phyloP scores from a whole-genome alignment of 2,888 invertebrate species.

The Oligia fasciuncula region DNA sequence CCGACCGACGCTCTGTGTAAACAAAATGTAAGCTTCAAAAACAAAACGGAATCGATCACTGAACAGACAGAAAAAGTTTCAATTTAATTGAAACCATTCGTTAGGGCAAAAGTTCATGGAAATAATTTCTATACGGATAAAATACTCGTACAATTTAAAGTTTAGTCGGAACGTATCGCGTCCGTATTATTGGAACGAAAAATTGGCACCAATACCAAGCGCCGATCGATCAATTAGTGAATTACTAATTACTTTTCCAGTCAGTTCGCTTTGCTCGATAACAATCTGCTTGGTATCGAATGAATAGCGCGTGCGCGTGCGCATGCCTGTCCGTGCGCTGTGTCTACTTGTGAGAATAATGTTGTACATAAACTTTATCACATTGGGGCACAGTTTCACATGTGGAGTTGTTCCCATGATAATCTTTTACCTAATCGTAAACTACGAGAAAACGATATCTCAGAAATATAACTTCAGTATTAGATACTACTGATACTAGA shows the following conservation, averaged over 20 bases:
- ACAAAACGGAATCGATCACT: slow-evolving; percentile 61
- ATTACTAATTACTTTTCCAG: not conserved
- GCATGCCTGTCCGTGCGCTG: not conserved
- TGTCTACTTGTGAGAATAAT: not conserved
- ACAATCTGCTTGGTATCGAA: not conserved
- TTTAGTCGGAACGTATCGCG: slow-evolving; percentile 28
- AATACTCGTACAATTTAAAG: slow-evolving; percentile 37
- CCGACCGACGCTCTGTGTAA: slow-evolving; percentile 40
- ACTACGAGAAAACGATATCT: not conserved
- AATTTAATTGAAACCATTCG: slow-evolving; percentile 65
- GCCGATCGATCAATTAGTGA: not conserved
- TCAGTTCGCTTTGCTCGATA: not conserved
- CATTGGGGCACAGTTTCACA: not conserved
- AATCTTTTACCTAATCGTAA: not conserved
- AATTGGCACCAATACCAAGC: slow-evolving; percentile 1
- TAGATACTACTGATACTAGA: no score
- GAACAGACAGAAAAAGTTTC: slow-evolving; percentile 59
- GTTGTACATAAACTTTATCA: not conserved
- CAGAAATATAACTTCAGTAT: not conserved
- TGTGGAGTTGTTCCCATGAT: not conserved
- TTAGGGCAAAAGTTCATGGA: slow-evolving; percentile 48
- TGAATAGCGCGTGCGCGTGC: no score
- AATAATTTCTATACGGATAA: slow-evolving; percentile 50
- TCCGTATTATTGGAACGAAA: slow-evolving; percentile 7
- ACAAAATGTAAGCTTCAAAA: slow-evolving; percentile 59